Conservation (phyloP, 1,140 invertebrate genomes). For the Plutomurus gul region DNA sequence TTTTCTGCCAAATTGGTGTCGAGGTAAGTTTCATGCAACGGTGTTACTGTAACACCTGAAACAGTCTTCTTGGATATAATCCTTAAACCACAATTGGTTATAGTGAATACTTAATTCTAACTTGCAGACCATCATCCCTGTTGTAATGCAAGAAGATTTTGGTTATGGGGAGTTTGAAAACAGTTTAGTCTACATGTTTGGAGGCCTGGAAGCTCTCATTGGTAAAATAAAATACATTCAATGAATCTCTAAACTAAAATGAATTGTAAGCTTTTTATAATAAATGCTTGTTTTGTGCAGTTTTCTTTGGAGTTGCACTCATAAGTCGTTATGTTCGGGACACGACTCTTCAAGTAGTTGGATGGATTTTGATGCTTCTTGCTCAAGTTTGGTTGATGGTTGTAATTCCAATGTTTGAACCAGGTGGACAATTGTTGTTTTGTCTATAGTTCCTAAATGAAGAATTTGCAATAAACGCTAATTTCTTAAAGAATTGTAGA, state of each 20-base stretch:
- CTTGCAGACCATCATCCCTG: constrained; percentile 49
- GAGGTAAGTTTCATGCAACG: too few relatives aligned
- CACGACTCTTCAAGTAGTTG: constrained; percentile 39
- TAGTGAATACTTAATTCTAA: too few relatives aligned
- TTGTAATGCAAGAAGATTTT: constrained; percentile 47
- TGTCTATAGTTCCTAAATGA: background rate
- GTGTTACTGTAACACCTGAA: too few relatives aligned
- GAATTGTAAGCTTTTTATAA: too few relatives aligned
- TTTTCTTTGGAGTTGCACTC: constrained; percentile 40
- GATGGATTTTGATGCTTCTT: constrained; percentile 31
- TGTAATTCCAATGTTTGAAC: constrained; percentile 37
- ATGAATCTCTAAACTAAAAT: too few relatives aligned
- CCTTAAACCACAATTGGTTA: too few relatives aligned
- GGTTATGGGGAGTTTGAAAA: constrained; percentile 49
- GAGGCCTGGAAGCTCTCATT: constrained; percentile 43
- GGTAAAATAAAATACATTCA: too few relatives aligned
- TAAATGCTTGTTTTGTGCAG: background rate
- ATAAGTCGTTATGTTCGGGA: constrained; percentile 39
- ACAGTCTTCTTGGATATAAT: too few relatives aligned
- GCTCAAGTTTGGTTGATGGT: constrained; percentile 45
- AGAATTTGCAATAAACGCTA: too few relatives aligned
- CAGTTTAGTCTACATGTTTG: constrained; percentile 48
- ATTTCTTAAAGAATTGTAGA: too few relatives aligned
- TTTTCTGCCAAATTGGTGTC: constrained; percentile 49
- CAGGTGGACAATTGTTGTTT: background rate